These are phyloP conservation scores for Clusia tigrina DNA, from an alignment of 2,888 invertebrate species.

Conservation along the genomic window DNA sequence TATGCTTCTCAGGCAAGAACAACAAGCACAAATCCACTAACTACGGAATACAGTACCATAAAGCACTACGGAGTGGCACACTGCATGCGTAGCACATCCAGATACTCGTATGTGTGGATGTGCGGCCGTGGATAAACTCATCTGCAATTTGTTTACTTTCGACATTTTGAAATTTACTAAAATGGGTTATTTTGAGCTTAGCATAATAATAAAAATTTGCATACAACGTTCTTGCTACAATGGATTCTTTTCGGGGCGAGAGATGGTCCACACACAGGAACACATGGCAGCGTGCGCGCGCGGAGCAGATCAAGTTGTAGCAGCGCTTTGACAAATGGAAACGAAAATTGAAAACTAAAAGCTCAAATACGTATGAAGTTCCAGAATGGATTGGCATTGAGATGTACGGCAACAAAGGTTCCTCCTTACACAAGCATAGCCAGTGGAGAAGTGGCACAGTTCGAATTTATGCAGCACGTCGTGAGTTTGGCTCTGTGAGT, in stretches of 20 bases:
- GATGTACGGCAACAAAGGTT: neutral
- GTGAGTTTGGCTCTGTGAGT: no score
- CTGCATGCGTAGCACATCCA: neutral
- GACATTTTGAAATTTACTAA: constrained; percentile 47
- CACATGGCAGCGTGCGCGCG: neutral
- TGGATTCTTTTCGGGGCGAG: constrained; percentile 4
- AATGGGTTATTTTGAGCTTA: constrained; percentile 52
- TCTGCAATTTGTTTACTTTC: constrained; percentile 56
- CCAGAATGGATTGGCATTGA: neutral
- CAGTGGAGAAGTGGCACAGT: neutral
- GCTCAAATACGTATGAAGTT: neutral
- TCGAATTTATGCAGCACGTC: neutral
- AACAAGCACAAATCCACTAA: constrained; percentile 17
- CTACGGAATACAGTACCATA: neutral
- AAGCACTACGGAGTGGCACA: neutral
- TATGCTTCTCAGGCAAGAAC: constrained; percentile 28
- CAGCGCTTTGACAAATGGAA: constrained; percentile 7
- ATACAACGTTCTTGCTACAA: constrained; percentile 28
- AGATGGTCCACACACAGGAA: constrained; percentile 3
- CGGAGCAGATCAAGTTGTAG: neutral
- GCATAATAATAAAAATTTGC: constrained; percentile 42
- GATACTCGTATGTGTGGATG: constrained; percentile 22
- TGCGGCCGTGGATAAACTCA: constrained; percentile 45
- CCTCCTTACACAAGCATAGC: no score
- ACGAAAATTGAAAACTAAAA: constrained; percentile 20